Conservation (phyloP, 2,113 vertebrate species). For the Coryphaenoides rupestris region DNA sequence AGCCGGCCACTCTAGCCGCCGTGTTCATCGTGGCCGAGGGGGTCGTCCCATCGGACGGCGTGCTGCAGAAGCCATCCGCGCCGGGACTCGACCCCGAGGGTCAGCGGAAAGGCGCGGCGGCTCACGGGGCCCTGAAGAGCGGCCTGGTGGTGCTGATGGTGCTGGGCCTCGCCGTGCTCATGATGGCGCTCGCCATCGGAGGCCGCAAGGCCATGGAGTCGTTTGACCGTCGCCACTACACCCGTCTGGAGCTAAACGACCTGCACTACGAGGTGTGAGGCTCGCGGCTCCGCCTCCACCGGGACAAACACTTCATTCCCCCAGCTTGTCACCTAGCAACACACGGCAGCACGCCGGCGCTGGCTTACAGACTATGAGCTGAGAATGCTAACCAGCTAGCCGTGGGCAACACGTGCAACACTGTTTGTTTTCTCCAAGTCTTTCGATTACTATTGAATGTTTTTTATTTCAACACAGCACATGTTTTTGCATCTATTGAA, state of each 20-base stretch:
- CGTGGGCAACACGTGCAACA: too few species aligned
- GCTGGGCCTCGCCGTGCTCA: constrained; percentile 59
- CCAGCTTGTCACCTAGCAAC: too few species aligned
- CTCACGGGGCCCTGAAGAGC: constrained; percentile 49
- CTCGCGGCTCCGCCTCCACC: too few species aligned
- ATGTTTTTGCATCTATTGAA: too few species aligned
- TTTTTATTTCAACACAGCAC: too few species aligned
- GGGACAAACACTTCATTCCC: too few species aligned
- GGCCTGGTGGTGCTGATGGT: constrained; percentile 67
- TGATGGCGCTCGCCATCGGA: constrained; percentile 56
- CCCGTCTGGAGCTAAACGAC: constrained; percentile 76
- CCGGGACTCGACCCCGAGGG: not conserved
- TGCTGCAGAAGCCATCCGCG: constrained; percentile 23
- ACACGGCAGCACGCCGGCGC: too few species aligned
- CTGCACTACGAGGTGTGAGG: constrained; percentile 74
- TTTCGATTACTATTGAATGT: too few species aligned
- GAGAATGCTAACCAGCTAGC: too few species aligned
- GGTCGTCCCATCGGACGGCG: constrained; percentile 15
- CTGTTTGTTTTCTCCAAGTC: too few species aligned
- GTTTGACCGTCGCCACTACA: constrained; percentile 76
- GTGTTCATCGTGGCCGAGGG: constrained; percentile 46
- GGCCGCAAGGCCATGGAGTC: constrained; percentile 76
- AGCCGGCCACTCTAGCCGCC: constrained; percentile 7
- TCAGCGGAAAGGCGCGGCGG: constrained; percentile 4
- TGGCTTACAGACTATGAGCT: too few species aligned